These are phyloP conservation scores for Trinectes maculatus DNA, from an alignment of 2,113 vertebrate genomes.

Conservation along the genomic window DNA sequence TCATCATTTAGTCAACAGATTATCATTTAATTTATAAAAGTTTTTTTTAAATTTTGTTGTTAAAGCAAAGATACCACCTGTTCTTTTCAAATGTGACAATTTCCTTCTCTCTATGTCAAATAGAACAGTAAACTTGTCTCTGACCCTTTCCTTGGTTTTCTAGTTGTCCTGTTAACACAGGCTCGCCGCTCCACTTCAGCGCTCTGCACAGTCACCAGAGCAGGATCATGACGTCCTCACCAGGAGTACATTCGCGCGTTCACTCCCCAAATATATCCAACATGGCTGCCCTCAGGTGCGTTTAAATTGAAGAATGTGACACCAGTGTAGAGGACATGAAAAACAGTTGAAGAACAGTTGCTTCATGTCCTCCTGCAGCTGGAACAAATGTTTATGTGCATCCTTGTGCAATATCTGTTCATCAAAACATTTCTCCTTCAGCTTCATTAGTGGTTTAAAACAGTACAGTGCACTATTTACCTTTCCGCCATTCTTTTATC, in stretches of 20 bases:
- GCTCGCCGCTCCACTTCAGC: slow-evolving; percentile 92
- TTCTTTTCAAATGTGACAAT: no score
- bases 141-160: not conserved
- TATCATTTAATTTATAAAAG: no score
- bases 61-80: no score
- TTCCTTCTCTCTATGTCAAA: no score
- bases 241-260: slow-evolving; percentile 87
- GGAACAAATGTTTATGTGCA: not conserved
- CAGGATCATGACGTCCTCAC: slow-evolving; percentile 86
- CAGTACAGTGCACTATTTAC: not conserved
- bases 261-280: slow-evolving; percentile 92
- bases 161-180: slow-evolving; percentile 32
- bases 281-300: slow-evolving; percentile 93
- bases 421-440: not conserved
- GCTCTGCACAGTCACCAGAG: slow-evolving; percentile 91
- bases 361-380: not conserved
- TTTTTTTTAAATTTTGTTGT: no score
- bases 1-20: not conserved
- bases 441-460: not conserved
- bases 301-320: not conserved
- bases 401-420: no score
- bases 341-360: no score
- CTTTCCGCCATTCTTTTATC: not conserved
- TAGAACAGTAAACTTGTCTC: not conserved
- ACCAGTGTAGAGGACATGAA: not conserved